phyloP scores from a whole-genome alignment of 2,797 vertebrate genomes.

The Cossypha polioptera region DNA sequence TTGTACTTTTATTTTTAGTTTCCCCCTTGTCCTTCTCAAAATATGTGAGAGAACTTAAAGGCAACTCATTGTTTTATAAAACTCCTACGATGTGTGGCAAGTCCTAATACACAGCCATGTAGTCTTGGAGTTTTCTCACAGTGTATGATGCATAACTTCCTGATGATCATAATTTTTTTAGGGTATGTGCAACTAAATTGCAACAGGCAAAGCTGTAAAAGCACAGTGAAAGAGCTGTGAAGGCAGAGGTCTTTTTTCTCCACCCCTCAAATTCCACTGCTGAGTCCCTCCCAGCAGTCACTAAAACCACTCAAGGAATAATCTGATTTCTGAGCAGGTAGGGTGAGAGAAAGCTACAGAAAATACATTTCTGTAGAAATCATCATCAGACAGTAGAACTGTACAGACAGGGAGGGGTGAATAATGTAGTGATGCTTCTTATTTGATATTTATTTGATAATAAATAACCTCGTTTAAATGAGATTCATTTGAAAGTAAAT shows the following conservation, averaged over 20 bases:
- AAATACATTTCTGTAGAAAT: not conserved
- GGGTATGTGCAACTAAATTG: not conserved
- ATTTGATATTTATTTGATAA: not conserved
- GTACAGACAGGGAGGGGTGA: not conserved
- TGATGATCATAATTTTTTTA: not conserved
- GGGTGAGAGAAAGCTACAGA: not conserved
- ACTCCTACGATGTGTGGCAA: not conserved
- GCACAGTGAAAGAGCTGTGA: not conserved
- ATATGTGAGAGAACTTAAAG: not conserved
- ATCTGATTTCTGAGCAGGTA: not conserved
- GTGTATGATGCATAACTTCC: not conserved
- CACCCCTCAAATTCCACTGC: not conserved
- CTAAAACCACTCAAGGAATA: not conserved
- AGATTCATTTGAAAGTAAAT: not conserved
- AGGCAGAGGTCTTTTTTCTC: not conserved
- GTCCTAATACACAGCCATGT: not conserved
- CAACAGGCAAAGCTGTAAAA: not conserved
- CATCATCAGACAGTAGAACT: not conserved
- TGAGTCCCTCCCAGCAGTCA: not conserved
- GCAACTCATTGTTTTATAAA: slow-evolving; percentile 7
- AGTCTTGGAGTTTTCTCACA: not conserved
- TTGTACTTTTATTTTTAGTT: slow-evolving; percentile 22
- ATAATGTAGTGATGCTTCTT: not conserved
- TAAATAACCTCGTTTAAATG: not conserved
- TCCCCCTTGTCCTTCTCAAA: not conserved